A percentile compares a stretch with the other conserved stretches of the same genome.
Evolutionary conservation across 2,113 vertebrate species (phyloP).

Genomic region (Neolamprologus ventralis): DNA sequence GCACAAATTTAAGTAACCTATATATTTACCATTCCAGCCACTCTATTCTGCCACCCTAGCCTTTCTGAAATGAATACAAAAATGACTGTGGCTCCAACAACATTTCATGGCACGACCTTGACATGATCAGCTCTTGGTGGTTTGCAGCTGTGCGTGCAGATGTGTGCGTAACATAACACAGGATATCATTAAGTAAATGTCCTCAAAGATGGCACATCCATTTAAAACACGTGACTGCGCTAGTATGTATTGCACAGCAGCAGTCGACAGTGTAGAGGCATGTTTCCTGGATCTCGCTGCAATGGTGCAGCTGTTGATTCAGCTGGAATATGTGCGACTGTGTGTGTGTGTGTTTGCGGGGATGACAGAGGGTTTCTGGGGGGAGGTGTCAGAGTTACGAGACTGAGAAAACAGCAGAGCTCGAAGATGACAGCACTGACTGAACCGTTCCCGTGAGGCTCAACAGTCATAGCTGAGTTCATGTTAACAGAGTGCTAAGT

Average conservation of each 20-base stretch:
- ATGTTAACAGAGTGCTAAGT: conserved; percentile 29
- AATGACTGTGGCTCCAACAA: conserved; percentile 8
- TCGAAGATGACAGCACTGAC: neutral
- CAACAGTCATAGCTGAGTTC: conserved; percentile 6
- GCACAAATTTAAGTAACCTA: conserved; percentile 56
- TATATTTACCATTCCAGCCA: conserved; percentile 16
- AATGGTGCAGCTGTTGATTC: conserved; percentile 66
- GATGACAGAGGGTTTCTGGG: neutral
- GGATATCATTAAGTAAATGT: conserved; percentile 14
- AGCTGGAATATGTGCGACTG: conserved; percentile 42
- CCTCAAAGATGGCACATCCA: conserved; percentile 3
- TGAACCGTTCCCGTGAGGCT: conserved; percentile 8
- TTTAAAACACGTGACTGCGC: conserved; percentile 19
- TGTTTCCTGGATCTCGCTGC: conserved; percentile 47
- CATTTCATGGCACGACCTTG: conserved; percentile 4
- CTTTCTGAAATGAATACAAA: conserved; percentile 14
- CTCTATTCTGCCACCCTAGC: conserved; percentile 9
- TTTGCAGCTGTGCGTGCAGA: conserved; percentile 18
- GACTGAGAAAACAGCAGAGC: conserved; percentile 3
- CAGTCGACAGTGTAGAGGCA: conserved; percentile 43
- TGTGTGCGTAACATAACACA: conserved; percentile 4
- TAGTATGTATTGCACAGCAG: neutral
- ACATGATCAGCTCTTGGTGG: conserved; percentile 14
- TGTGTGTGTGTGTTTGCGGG: neutral
- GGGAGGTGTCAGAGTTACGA: neutral